Evolutionary conservation across 2,888 invertebrate species (phyloP).

Genomic region (Caenorhabditis sp.): DNA sequence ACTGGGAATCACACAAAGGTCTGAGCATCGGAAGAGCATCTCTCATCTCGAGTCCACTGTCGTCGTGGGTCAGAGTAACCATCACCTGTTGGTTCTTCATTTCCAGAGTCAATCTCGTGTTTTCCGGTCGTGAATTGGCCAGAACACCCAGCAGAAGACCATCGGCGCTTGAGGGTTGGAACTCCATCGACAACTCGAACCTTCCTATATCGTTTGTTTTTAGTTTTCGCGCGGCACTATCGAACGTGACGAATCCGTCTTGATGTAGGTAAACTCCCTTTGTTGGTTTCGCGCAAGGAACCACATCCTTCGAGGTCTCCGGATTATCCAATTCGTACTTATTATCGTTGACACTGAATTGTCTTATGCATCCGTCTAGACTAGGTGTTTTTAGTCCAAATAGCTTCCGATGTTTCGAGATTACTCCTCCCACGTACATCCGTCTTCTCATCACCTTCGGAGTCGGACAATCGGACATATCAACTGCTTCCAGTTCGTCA

Average conservation of each 20-base stretch:
- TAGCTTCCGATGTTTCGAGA: slow-evolving; percentile 71
- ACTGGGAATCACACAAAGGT: slow-evolving; percentile 68
- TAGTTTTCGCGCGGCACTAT: neutral
- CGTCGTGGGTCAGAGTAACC: slow-evolving; percentile 45
- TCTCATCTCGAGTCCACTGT: slow-evolving; percentile 36
- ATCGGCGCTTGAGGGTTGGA: slow-evolving; percentile 50
- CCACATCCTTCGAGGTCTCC: slow-evolving; percentile 64
- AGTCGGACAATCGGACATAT: slow-evolving; percentile 70
- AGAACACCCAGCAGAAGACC: slow-evolving; percentile 57
- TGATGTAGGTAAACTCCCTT: slow-evolving; percentile 71
- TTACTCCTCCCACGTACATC: slow-evolving; percentile 77
- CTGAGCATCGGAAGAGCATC: slow-evolving; percentile 51
- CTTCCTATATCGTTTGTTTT: neutral
- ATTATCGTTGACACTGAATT: slow-evolving; percentile 51
- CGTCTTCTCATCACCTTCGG: slow-evolving; percentile 77
- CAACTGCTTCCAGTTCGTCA: slow-evolving; percentile 67
- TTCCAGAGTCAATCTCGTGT: slow-evolving; percentile 43
- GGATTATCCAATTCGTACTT: slow-evolving; percentile 19
- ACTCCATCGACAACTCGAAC: slow-evolving; percentile 52
- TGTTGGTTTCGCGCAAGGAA: slow-evolving; percentile 66
- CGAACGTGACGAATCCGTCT: slow-evolving; percentile 74
- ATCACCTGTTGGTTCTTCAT: slow-evolving; percentile 41
- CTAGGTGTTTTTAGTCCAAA: slow-evolving; percentile 67
- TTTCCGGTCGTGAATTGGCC: slow-evolving; percentile 48
- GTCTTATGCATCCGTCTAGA: slow-evolving; percentile 74